A percentile compares a stretch with the other conserved stretches of the same genome.
These are phyloP conservation scores for Rhagoletis zephyria DNA, from an alignment of 1,140 invertebrate genomes.

Conservation along the genomic window DNA sequence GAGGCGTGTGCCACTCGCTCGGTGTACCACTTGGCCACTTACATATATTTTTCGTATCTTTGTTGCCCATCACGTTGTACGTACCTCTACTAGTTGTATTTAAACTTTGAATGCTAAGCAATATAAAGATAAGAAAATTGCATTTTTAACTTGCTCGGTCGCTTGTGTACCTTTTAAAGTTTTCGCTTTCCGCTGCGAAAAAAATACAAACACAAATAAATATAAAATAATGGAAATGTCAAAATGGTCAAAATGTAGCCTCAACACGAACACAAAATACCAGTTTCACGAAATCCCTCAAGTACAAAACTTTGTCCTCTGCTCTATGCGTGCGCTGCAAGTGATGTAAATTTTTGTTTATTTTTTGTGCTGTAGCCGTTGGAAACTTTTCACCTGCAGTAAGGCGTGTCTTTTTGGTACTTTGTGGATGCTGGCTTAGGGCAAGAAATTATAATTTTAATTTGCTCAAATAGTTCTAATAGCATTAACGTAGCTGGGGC, in stretches of 20 bases:
- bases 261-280: not conserved
- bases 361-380: too few species aligned
- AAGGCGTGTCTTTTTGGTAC: not conserved
- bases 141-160: constrained; percentile 16
- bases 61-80: not conserved
- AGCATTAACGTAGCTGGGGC: too few species aligned
- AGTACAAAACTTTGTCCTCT: not conserved
- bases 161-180: constrained; percentile 30
- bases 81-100: not conserved
- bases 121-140: constrained; percentile 29
- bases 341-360: not conserved
- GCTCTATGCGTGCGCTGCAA: not conserved
- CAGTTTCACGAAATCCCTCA: constrained; percentile 21
- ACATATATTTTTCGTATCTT: not conserved
- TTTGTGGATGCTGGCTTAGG: not conserved
- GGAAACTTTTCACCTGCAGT: not conserved
- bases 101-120: constrained; percentile 29
- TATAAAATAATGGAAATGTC: constrained; percentile 13
- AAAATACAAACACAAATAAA: not conserved
- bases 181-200: not conserved
- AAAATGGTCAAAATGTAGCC: constrained; percentile 22
- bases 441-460: constrained; percentile 20
- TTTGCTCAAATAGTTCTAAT: not conserved
- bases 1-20: not conserved
- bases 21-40: not conserved